Base-by-base conservation (phyloP, 2,888 invertebrate species). In the Pseudoips prasinana region DNA sequence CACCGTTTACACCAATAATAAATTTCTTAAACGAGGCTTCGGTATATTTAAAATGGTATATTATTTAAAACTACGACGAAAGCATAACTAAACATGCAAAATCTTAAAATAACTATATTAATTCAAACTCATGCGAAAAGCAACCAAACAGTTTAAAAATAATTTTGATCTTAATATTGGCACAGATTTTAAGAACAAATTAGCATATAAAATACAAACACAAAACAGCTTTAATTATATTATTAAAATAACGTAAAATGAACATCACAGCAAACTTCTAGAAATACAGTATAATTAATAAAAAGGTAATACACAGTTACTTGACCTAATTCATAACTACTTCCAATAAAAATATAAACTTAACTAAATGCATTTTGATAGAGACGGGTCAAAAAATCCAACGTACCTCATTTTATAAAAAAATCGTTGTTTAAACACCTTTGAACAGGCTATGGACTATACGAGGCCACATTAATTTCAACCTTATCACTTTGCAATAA, bases 261-360 rank as follows among this genome's bases (percentile, higher is more conserved):
- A 53, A 65, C 54, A 71, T 66, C 64, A 70, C 64, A 67, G 61
- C 46, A 48, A 37, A 33, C 29, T 46, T n/a, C 30, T 46, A 48
- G 33, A 41, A 32, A 23, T 39, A 39, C 35, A 23, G 11, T 20
- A 8, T 7, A 18, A 17, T 1, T 3, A 19, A 22, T 6, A 17
- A 14, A 10, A 26, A n/a, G 1, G 4, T 23, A 22, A 20, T 31
- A 30, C 30, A 28, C n/a, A n/a, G n/a, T n/a, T n/a, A n/a, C n/a
- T n/a, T n/a, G n/a, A n/a, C n/a, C n/a, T n/a, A n/a, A n/a, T n/a
- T n/a, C n/a, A n/a, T n/a, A n/a, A n/a, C n/a, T n/a, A n/a, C n/a
- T n/a, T n/a, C n/a, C n/a, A n/a, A n/a, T n/a, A n/a, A n/a, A n/a
- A n/a, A n/a, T n/a, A n/a, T n/a, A n/a, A n/a, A n/a, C n/a, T n/a